phyloP scores from a whole-genome alignment of 2,888 invertebrate genomes.

The Opisthograptis luteolata region DNA sequence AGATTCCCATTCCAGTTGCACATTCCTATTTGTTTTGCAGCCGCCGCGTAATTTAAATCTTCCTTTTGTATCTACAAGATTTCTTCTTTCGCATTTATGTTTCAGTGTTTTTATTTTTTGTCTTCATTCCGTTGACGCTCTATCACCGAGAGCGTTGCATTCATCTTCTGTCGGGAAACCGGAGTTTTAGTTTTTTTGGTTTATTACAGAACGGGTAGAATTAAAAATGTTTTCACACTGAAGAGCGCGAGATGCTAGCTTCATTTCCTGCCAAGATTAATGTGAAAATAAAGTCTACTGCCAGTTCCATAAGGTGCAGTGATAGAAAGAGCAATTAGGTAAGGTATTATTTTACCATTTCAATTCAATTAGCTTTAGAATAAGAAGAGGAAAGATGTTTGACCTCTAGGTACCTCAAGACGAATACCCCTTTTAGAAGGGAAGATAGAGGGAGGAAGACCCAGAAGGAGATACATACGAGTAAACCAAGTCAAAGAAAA shows the following conservation, averaged over 20 bases:
- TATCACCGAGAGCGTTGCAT: constrained; percentile 25
- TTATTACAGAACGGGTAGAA: constrained; percentile 12
- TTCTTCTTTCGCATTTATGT: constrained; percentile 24
- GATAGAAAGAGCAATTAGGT: too few species aligned
- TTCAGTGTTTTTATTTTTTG: constrained; percentile 9
- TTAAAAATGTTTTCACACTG: constrained; percentile 17
- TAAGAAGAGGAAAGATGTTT: too few species aligned
- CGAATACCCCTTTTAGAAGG: too few species aligned
- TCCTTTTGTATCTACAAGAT: constrained; percentile 27
- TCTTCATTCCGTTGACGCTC: constrained; percentile 22
- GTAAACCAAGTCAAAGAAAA: too few species aligned
- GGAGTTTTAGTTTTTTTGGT: constrained; percentile 19
- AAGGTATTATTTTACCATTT: too few species aligned
- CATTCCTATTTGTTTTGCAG: constrained; percentile 36
- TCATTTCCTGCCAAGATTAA: too few species aligned
- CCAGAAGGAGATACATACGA: too few species aligned
- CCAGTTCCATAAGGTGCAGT: too few species aligned
- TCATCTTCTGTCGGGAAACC: constrained; percentile 27
- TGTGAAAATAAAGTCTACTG: too few species aligned
- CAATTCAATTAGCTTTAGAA: too few species aligned
- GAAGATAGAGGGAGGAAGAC: too few species aligned
- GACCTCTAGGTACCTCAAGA: too few species aligned
- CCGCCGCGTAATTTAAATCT: constrained; percentile 30
- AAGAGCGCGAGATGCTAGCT: background rate
- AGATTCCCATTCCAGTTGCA: constrained; percentile 42